phyloP scores from a whole-genome alignment of 2,113 vertebrate genomes.

The Tursiops truncatus region DNA sequence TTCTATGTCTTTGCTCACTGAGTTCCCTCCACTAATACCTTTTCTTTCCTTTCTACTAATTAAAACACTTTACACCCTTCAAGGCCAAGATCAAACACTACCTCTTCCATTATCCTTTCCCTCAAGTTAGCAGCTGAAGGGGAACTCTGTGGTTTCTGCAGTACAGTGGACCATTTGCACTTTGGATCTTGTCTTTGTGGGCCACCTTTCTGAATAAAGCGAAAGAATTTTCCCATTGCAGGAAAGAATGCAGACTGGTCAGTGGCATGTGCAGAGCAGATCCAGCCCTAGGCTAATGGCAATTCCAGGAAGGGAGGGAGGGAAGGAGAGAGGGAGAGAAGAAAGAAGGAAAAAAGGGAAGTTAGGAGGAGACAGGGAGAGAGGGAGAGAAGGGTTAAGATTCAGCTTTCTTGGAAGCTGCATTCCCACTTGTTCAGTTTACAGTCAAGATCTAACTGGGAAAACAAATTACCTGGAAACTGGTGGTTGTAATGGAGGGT shows the following conservation, averaged over 20 bases:
- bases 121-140: background rate
- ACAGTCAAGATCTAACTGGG: background rate
- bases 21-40: background rate
- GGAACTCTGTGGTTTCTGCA: background rate
- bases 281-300: background rate
- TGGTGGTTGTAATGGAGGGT: background rate
- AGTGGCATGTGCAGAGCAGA: background rate
- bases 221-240: background rate
- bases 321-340: background rate
- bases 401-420: background rate
- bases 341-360: background rate
- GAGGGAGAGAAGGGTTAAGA: background rate
- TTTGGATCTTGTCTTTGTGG: background rate
- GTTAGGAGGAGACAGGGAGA: background rate
- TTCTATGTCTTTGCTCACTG: background rate
- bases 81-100: background rate
- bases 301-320: background rate
- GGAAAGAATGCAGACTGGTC: background rate
- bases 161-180: background rate
- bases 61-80: slow-evolving; percentile 3
- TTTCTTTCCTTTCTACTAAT: background rate
- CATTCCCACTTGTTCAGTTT: background rate
- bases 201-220: background rate
- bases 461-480: slow-evolving; percentile 2
- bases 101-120: background rate